These are phyloP conservation scores for Sciurus vulgaris DNA, from an alignment of 2,797 vertebrate species.

Conservation along the genomic window DNA sequence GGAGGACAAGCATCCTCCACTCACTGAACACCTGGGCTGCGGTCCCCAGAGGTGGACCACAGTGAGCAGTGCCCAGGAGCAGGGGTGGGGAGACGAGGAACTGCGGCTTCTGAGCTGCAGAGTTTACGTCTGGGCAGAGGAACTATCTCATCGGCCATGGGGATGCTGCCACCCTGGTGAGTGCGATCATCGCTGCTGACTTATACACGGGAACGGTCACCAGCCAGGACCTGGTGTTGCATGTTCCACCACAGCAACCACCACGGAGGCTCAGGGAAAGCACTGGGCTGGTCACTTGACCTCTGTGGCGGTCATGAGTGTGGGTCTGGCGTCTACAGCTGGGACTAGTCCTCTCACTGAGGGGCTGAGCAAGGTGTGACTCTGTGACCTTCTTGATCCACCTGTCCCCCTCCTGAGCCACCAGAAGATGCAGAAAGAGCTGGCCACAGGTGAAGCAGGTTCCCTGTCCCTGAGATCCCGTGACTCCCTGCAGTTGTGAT, in stretches of 20 bases:
- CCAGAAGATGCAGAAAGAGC: not conserved
- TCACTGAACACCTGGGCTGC: too few relatives aligned
- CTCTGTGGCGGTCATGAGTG: too few relatives aligned
- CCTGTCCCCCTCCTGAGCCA: not conserved
- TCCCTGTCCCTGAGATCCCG: not conserved
- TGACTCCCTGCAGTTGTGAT: conserved; percentile 37
- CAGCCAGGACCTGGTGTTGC: too few relatives aligned
- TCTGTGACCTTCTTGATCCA: not conserved
- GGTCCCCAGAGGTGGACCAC: too few relatives aligned
- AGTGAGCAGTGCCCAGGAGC: not conserved
- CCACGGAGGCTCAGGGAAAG: too few relatives aligned
- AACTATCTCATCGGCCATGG: not conserved
- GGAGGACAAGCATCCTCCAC: not conserved
- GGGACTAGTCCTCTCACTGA: not conserved
- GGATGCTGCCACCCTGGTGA: not conserved
- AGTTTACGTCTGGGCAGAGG: not conserved
- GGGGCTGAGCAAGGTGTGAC: too few relatives aligned
- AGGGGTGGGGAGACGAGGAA: rapidly evolving
- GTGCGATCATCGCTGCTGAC: not conserved
- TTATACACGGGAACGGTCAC: too few relatives aligned
- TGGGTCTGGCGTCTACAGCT: not conserved
- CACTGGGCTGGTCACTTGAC: too few relatives aligned
- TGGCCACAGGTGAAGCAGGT: not conserved
- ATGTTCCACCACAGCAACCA: too few relatives aligned
- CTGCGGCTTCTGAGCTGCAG: not conserved